phyloP scores from a whole-genome alignment of 1,140 invertebrate genomes.

The Bombus terrestris region DNA sequence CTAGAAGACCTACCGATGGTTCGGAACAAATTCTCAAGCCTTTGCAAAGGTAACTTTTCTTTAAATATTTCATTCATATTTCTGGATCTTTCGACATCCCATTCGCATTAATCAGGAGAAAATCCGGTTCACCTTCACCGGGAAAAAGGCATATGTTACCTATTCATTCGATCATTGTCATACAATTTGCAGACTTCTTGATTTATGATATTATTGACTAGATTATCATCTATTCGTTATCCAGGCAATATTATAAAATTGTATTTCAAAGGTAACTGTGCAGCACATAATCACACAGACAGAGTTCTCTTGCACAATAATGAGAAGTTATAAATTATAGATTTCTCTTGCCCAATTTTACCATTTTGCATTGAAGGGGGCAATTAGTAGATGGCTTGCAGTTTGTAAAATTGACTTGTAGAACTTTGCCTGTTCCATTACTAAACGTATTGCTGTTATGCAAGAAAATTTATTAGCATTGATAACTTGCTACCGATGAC shows the following conservation, averaged over 20 bases:
- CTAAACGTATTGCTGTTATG: background rate
- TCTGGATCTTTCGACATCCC: background rate
- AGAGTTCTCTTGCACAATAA: too few relatives aligned
- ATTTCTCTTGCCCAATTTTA: too few relatives aligned
- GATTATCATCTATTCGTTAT: background rate
- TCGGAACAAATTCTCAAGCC: constrained; percentile 80
- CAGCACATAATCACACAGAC: too few relatives aligned
- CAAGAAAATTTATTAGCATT: background rate
- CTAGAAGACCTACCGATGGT: constrained; percentile 82
- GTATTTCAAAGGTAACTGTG: background rate
- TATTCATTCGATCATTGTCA: background rate
- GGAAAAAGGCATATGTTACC: background rate
- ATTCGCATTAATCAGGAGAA: background rate
- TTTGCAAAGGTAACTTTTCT: constrained; percentile 72
- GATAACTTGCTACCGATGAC: background rate
- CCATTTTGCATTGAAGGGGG: too few relatives aligned
- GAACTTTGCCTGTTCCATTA: background rate
- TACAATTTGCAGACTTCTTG: background rate
- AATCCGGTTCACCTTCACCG: background rate
- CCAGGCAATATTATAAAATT: background rate
- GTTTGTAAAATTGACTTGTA: background rate
- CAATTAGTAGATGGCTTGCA: too few relatives aligned
- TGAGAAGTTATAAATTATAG: too few relatives aligned
- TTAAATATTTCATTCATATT: background rate
- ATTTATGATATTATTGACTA: background rate